Conservation (phyloP, 1,140 invertebrate genomes). For the Drosophila takahashii region DNA sequence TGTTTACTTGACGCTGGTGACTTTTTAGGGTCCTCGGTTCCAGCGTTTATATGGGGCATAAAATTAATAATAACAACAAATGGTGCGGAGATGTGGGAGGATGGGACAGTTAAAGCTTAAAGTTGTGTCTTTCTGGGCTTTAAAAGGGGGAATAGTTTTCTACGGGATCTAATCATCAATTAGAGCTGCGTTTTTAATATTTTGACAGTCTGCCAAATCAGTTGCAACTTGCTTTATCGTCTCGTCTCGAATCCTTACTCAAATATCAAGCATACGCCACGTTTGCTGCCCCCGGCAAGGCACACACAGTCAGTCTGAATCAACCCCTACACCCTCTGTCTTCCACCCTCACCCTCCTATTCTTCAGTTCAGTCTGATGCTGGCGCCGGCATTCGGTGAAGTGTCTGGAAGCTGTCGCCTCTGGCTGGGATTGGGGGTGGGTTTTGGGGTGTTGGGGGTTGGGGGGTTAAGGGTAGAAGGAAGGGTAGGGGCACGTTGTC, state of each 20-base stretch:
- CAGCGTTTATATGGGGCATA: slow-evolving; percentile 67
- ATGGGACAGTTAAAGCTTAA: slow-evolving; percentile 31
- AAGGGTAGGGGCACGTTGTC: not conserved
- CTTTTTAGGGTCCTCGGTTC: slow-evolving; percentile 52
- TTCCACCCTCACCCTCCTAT: not conserved
- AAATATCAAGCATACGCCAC: slow-evolving; percentile 70
- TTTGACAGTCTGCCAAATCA: slow-evolving; percentile 43
- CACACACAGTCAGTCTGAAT: not conserved
- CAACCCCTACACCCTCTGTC: not conserved
- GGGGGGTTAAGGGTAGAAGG: not conserved
- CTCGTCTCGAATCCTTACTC: slow-evolving; percentile 4
- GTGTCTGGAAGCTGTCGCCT: slow-evolving; percentile 61
- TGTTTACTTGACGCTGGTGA: slow-evolving; percentile 69
- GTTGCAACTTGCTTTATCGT: slow-evolving; percentile 19
- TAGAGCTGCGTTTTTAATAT: slow-evolving; percentile 35
- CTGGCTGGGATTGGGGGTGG: slow-evolving; percentile 5
- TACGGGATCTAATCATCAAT: slow-evolving; percentile 10
- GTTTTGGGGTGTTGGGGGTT: not conserved
- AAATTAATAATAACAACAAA: slow-evolving; percentile 69
- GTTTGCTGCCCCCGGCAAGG: not conserved
- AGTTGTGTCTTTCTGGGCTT: not conserved
- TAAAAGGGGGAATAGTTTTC: not conserved
- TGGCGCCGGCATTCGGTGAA: slow-evolving; percentile 67
- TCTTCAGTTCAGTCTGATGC: slow-evolving; percentile 18
- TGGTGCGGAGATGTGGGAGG: slow-evolving; percentile 1